phyloP scores from a whole-genome alignment of 2,888 invertebrate genomes.

The Cylindroiulus punctatus region DNA sequence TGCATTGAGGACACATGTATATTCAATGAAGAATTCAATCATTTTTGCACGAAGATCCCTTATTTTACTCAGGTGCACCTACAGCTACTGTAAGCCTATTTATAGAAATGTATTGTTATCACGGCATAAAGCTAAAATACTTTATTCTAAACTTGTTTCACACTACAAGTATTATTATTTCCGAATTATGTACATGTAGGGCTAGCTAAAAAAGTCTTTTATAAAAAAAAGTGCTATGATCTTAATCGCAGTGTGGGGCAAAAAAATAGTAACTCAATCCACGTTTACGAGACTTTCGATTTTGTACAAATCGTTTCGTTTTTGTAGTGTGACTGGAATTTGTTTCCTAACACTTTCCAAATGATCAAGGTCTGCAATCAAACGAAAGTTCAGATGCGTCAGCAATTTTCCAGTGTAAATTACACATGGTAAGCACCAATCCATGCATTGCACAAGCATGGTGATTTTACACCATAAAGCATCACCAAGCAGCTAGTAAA shows the following conservation, averaged over 20 bases:
- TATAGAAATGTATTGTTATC: no score
- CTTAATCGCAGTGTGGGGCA: neutral
- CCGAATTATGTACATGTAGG: neutral
- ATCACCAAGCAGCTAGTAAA: neutral
- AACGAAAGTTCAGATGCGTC: conserved; percentile 59
- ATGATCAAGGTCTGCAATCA: conserved; percentile 73
- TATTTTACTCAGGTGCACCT: no score
- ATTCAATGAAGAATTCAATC: no score
- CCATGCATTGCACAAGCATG: no score
- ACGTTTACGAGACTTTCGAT: neutral
- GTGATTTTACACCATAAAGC: no score
- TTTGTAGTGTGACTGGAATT: conserved; percentile 82
- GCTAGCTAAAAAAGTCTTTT: neutral
- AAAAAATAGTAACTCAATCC: neutral
- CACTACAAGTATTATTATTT: neutral
- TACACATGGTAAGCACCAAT: neutral
- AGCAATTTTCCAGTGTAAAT: neutral
- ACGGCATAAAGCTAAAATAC: no score
- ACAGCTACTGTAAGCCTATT: no score
- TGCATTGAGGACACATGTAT: no score
- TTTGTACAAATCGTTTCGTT: conserved; percentile 77
- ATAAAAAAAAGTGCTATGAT: neutral
- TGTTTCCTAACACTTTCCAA: conserved; percentile 82
- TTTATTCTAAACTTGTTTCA: no score
- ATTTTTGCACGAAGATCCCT: no score